These are phyloP conservation scores for Sinopyrophorus schimmeli DNA, from an alignment of 2,888 invertebrate species.

Conservation along the genomic window DNA sequence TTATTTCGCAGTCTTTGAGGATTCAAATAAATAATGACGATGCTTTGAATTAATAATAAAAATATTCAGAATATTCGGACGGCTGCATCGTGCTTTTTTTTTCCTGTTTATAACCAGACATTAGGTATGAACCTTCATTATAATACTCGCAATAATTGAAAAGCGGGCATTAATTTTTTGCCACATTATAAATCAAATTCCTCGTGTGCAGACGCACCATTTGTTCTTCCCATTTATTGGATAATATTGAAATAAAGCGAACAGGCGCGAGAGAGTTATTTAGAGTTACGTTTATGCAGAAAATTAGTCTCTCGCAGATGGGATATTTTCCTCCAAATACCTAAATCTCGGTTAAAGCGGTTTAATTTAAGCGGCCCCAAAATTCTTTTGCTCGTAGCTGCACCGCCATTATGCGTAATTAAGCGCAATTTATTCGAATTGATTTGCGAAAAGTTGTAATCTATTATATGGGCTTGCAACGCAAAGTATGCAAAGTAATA, in stretches of 20 bases:
- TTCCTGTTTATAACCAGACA: constrained; percentile 9
- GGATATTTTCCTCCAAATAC: constrained; percentile 20
- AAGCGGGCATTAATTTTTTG: constrained; percentile 10
- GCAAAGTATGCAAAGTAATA: constrained; percentile 26
- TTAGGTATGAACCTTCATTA: constrained; percentile 12
- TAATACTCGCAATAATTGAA: constrained; percentile 11
- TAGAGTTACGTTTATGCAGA: constrained; percentile 10
- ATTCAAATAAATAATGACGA: constrained; percentile 28
- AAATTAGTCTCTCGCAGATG: constrained; percentile 18
- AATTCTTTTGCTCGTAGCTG: constrained; percentile 36
- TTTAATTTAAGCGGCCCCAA: constrained; percentile 26
- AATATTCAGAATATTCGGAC: constrained; percentile 7
- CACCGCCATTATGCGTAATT: constrained; percentile 51
- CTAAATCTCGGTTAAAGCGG: constrained; percentile 11
- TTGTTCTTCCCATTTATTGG: constrained; percentile 11
- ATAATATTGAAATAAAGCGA: constrained; percentile 17
- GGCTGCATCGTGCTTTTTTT: neutral
- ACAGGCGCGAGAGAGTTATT: constrained; percentile 12
- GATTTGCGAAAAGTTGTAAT: constrained; percentile 43
- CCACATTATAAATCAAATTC: constrained; percentile 18
- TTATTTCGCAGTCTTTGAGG: constrained; percentile 27
- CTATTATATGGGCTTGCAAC: constrained; percentile 6
- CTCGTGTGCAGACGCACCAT: constrained; percentile 13
- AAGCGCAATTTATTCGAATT: constrained; percentile 49
- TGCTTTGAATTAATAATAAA: constrained; percentile 6